Evolutionary conservation across 2,113 vertebrate species (phyloP).

Genomic region (Suricata suricatta): DNA sequence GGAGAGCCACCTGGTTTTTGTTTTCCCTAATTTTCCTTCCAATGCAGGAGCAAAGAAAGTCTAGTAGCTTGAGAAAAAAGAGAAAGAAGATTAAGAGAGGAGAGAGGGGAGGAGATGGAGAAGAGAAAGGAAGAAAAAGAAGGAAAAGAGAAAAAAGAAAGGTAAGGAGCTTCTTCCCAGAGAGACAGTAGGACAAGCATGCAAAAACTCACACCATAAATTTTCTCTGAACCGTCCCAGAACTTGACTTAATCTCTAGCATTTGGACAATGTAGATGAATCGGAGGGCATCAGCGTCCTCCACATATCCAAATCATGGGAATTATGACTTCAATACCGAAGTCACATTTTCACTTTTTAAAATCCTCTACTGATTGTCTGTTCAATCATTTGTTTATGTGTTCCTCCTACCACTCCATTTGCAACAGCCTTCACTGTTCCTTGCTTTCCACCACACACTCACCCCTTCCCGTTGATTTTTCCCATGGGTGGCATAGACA

Average conservation of each 20-base stretch:
- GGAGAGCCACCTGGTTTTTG: neutral
- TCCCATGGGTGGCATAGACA: conserved; percentile 63
- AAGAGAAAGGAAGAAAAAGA: neutral
- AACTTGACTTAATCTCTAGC: neutral
- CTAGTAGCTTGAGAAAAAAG: neutral
- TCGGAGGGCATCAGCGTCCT: neutral
- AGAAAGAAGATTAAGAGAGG: neutral
- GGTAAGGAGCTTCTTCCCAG: neutral
- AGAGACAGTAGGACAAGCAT: neutral
- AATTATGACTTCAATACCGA: neutral
- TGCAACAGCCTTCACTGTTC: conserved; percentile 36
- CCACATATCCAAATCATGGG: neutral
- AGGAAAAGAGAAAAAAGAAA: neutral
- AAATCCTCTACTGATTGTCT: neutral
- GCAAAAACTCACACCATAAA: neutral
- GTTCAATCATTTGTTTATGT: neutral
- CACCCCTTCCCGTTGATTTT: conserved; percentile 29
- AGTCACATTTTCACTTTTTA: neutral
- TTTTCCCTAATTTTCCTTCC: neutral
- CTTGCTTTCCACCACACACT: conserved; percentile 37
- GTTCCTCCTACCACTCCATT: neutral
- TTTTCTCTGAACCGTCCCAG: neutral
- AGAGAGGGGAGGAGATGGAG: neutral
- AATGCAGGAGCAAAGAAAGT: neutral
- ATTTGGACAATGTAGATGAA: neutral